These are phyloP conservation scores for Schlechtendalia chinensis DNA, from an alignment of 1,140 invertebrate species.

Conservation along the genomic window DNA sequence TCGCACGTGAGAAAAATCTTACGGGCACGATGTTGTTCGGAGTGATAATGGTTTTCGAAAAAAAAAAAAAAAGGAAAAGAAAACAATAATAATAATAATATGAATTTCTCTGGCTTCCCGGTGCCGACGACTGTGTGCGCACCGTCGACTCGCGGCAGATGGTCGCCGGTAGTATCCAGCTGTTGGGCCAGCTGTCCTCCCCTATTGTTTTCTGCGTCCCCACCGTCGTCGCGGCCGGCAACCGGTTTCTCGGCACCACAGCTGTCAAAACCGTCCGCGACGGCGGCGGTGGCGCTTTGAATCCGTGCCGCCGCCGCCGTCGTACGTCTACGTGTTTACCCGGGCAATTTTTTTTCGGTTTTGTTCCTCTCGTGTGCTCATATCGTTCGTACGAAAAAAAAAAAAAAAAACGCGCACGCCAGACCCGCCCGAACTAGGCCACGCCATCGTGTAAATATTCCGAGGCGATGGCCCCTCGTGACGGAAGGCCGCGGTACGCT, in stretches of 20 bases:
- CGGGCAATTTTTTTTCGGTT: neutral
- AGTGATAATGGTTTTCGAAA: too few species aligned
- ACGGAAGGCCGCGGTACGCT: neutral
- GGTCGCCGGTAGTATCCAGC: constrained; percentile 46
- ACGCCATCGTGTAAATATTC: neutral
- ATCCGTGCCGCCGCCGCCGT: too few species aligned
- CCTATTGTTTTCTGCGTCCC: constrained; percentile 26
- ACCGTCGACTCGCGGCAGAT: constrained; percentile 17
- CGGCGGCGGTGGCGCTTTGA: neutral
- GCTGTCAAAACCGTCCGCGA: constrained; percentile 10
- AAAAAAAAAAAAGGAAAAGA: too few species aligned
- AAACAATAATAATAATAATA: too few species aligned
- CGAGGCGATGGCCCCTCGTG: neutral
- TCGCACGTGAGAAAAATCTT: neutral
- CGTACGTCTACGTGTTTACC: too few species aligned
- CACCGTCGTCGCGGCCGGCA: neutral
- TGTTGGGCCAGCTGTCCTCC: constrained; percentile 49
- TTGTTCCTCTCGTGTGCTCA: neutral
- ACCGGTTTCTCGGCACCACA: constrained; percentile 38
- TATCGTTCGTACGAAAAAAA: too few species aligned
- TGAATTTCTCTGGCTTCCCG: too few species aligned
- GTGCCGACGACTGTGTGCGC: neutral
- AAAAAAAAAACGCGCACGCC: too few species aligned
- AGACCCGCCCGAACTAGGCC: neutral
- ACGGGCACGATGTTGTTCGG: too few species aligned